phyloP scores from a whole-genome alignment of 1,140 invertebrate genomes.

The Heliconius eleuchia region DNA sequence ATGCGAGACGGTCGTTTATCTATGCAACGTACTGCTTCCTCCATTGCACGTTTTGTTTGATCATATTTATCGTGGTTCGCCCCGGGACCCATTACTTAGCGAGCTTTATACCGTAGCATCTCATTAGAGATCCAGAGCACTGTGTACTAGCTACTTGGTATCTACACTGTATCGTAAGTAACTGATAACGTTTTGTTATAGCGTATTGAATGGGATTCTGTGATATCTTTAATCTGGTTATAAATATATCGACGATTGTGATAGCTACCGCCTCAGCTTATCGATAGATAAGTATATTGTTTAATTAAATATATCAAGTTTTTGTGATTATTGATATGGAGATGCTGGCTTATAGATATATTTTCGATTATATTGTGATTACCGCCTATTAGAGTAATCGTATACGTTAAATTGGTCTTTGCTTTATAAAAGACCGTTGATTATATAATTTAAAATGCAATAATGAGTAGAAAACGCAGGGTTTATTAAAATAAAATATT shows the following conservation, averaged over 20 bases:
- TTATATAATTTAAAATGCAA: no score
- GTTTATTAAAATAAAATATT: no score
- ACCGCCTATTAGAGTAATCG: neutral
- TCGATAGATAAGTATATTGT: conserved; percentile 31
- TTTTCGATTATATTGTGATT: neutral
- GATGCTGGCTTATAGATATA: neutral
- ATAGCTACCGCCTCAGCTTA: conserved; percentile 38
- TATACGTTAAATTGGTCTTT: neutral
- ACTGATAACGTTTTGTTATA: conserved; percentile 58
- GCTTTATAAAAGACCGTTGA: neutral
- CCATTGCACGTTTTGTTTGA: conserved; percentile 70
- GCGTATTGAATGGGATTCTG: conserved; percentile 45
- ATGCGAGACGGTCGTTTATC: conserved; percentile 60
- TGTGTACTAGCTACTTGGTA: conserved; percentile 46
- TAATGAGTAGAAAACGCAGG: no score
- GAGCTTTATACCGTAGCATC: conserved; percentile 49
- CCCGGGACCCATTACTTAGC: conserved; percentile 60
- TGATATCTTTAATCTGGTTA: conserved; percentile 51
- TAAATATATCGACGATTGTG: conserved; percentile 47
- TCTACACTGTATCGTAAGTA: conserved; percentile 54
- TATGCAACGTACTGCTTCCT: conserved; percentile 73
- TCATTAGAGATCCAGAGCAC: conserved; percentile 65
- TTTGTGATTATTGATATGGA: neutral
- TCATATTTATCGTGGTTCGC: conserved; percentile 68
- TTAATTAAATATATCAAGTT: conserved; percentile 26